Evolutionary conservation across 1,140 invertebrate genomes (phyloP).

Genomic region (Drosophila sp.): DNA sequence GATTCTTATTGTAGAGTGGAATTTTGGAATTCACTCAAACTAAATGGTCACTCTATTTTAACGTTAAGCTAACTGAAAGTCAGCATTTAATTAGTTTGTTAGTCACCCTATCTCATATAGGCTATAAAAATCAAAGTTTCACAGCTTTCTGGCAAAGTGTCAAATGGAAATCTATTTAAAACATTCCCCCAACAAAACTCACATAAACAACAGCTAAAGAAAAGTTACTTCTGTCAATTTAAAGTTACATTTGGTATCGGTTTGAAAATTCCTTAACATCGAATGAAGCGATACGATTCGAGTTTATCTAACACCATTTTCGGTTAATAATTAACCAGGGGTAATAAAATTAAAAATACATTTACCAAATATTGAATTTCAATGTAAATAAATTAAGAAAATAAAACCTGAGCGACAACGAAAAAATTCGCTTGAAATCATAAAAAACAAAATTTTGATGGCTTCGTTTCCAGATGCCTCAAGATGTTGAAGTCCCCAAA

Average conservation of each 20-base stretch:
- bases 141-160: conserved; percentile 20
- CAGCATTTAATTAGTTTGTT: conserved; percentile 1
- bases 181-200: conserved; percentile 2
- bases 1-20: neutral
- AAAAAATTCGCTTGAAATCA: conserved; percentile 79
- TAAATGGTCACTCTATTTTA: too few relatives aligned
- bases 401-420: conserved; percentile 21
- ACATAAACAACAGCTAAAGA: neutral
- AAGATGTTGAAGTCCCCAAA: conserved; percentile 10
- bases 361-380: conserved; percentile 84
- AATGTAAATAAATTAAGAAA: conserved; percentile 82
- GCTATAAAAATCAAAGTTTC: conserved; percentile 22
- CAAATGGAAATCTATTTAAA: conserved; percentile 9
- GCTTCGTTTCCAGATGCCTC: conserved; percentile 43
- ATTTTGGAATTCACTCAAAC: neutral
- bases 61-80: too few relatives aligned
- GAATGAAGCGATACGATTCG: conserved; percentile 19
- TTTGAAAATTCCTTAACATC: conserved; percentile 29
- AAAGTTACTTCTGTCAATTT: conserved; percentile 1
- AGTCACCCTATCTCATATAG: neutral
- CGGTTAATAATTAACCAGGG: conserved; percentile 61
- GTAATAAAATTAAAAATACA: conserved; percentile 79
- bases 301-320: conserved; percentile 63
- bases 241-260: conserved; percentile 3
- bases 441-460: conserved; percentile 66